Conservation (phyloP, 2,797 vertebrate species). For the Florisuga fusca region DNA sequence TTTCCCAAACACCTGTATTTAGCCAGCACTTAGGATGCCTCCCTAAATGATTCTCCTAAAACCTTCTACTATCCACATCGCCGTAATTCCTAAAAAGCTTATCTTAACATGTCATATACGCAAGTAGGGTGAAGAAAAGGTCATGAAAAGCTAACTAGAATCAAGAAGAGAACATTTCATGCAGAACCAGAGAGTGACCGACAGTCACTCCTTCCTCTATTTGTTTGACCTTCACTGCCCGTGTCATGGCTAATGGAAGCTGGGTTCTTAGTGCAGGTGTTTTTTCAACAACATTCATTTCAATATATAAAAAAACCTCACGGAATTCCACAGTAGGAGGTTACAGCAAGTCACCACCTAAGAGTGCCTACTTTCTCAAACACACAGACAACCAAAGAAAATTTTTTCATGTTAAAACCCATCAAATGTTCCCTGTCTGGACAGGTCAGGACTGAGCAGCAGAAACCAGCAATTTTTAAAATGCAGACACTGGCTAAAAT, state of each 20-base stretch:
- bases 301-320: neutral
- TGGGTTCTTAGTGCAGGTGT: neutral
- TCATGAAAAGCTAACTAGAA: neutral
- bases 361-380: neutral
- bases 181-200: neutral
- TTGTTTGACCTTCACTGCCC: conserved; percentile 21
- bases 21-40: neutral
- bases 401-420: neutral
- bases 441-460: neutral
- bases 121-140: conserved; percentile 22
- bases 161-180: neutral
- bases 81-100: conserved; percentile 17
- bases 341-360: neutral
- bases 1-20: neutral
- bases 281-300: neutral
- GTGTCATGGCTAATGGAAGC: neutral
- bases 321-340: neutral
- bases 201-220: conserved; percentile 20
- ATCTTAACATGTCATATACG: neutral
- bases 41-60: neutral
- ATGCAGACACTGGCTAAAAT: neutral
- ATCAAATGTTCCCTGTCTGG: neutral
- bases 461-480: neutral
- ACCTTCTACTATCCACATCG: neutral
- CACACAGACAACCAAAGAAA: neutral